Percentiles rank a stretch among this genome's conserved stretches.
Conservation (phyloP, 1,140 invertebrate species). For the Linepithema humile region DNA sequence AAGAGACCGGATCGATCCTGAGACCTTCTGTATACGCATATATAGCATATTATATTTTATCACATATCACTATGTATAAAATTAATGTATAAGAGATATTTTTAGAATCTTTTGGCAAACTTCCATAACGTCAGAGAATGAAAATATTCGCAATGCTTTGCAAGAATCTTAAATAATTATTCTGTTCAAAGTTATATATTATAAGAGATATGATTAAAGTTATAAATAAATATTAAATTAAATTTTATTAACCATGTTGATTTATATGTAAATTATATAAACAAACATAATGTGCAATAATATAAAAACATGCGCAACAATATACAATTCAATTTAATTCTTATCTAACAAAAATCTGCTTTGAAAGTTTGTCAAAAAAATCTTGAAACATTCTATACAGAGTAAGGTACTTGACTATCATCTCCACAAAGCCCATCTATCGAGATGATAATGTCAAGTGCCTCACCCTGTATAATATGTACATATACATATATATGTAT, state of each 20-base stretch:
- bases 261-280: too few relatives aligned
- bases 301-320: too few relatives aligned
- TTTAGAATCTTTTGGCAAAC: conserved; percentile 40
- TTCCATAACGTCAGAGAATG: conserved; percentile 22
- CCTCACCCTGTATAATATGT: too few relatives aligned
- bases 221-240: too few relatives aligned
- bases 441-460: too few relatives aligned
- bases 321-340: not conserved
- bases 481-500: not conserved
- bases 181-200: too few relatives aligned
- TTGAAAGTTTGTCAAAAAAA: conserved; percentile 34
- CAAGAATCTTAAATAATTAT: too few relatives aligned
- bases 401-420: too few relatives aligned
- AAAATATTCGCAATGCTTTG: not conserved
- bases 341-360: not conserved
- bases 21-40: not conserved
- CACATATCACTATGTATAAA: conserved; percentile 40
- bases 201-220: too few relatives aligned
- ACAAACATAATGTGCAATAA: too few relatives aligned
- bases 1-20: not conserved
- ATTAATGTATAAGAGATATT: conserved; percentile 33
- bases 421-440: too few relatives aligned
- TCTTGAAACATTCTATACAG: conserved; percentile 17
- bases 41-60: conserved; percentile 1
- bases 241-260: too few relatives aligned